Percentiles rank a stretch among this genome's conserved stretches.
Evolutionary conservation across 2,797 vertebrate species (phyloP).

Genomic region (Epinephelus malabaricus): DNA sequence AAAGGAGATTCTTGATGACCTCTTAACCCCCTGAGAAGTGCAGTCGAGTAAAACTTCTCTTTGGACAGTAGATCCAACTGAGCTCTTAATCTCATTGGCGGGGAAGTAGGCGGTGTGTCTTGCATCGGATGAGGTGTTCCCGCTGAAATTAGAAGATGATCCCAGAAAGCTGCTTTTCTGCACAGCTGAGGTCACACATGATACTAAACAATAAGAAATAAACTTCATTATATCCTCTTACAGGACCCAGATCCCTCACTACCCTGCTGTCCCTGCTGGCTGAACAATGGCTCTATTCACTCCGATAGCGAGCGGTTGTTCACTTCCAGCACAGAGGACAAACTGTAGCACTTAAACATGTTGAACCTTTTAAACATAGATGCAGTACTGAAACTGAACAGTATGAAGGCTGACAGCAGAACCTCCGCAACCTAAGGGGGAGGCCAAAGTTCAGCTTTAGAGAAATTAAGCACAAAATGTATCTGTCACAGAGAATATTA

Average conservation of each 20-base stretch:
- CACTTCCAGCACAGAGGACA: background rate
- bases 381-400: background rate
- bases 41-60: conserved; percentile 41
- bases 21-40: conserved; percentile 35
- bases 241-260: conserved; percentile 47
- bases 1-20: conserved; percentile 68
- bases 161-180: conserved; percentile 56
- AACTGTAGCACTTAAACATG: conserved; percentile 55
- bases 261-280: background rate
- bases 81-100: conserved; percentile 54
- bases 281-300: conserved; percentile 3
- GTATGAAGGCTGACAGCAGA: conserved; percentile 2
- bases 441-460: conserved; percentile 19
- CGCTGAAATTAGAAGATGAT: conserved; percentile 52
- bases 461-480: conserved; percentile 29
- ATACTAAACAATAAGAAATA: conserved; percentile 30
- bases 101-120: conserved; percentile 28
- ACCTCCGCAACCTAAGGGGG: background rate
- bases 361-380: conserved; percentile 6
- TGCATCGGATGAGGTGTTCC: conserved; percentile 30
- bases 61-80: conserved; percentile 42
- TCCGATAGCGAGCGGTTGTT: conserved; percentile 1
- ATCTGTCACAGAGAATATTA: background rate
- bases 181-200: conserved; percentile 39
- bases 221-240: conserved; percentile 34